A percentile compares a stretch with the other conserved stretches of the same genome.
These are phyloP conservation scores for Phataginus tricuspis DNA, from an alignment of 2,797 vertebrate genomes.

Conservation along the genomic window DNA sequence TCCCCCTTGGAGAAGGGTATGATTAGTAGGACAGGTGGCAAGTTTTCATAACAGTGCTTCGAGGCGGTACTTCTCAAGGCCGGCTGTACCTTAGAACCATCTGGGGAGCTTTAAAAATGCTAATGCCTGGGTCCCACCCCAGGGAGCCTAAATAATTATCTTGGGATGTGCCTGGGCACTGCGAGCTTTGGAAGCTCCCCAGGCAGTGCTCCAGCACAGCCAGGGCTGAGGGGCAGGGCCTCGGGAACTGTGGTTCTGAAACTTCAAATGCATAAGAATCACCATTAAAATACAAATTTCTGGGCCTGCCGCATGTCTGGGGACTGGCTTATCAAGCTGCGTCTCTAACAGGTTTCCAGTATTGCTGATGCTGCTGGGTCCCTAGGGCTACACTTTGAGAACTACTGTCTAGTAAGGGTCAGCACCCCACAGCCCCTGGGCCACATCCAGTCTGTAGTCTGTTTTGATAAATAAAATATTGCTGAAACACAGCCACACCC, in stretches of 20 bases:
- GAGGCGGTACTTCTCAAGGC: not conserved
- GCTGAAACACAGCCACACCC: not conserved
- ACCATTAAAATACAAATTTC: not conserved
- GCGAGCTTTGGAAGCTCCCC: not conserved
- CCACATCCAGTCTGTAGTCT: not conserved
- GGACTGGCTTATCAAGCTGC: not conserved
- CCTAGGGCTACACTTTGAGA: not conserved
- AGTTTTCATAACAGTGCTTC: not conserved
- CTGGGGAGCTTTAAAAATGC: not conserved
- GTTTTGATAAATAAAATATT: slow-evolving; percentile 31
- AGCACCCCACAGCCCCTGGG: not conserved
- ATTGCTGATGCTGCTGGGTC: not conserved
- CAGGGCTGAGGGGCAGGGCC: not conserved
- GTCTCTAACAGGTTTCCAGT: not conserved
- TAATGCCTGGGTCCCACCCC: not conserved
- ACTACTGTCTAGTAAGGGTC: not conserved
- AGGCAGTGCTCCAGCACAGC: not conserved
- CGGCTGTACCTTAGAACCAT: not conserved
- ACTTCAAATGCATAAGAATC: not conserved
- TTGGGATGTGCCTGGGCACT: not conserved
- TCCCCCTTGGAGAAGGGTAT: not conserved
- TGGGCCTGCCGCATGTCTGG: not conserved
- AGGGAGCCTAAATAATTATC: not conserved
- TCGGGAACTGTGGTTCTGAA: not conserved
- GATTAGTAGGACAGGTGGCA: no score